Evolutionary conservation across 2,113 vertebrate species (phyloP).

Genomic region (Malurus cyaneus): DNA sequence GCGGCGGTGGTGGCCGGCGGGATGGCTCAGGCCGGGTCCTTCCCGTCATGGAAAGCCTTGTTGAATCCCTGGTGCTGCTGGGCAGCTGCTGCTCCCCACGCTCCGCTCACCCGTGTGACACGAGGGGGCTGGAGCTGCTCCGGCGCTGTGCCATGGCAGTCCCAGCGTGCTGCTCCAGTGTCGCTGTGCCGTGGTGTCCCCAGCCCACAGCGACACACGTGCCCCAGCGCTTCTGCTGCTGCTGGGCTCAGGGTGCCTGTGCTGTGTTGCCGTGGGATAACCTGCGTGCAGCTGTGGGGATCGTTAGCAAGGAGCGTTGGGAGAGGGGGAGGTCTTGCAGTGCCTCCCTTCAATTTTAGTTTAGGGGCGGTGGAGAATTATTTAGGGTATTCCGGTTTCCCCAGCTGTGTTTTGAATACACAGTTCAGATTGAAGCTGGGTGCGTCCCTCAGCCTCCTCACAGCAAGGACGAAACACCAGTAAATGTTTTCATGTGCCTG

Average conservation of each 20-base stretch:
- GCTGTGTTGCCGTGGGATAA: rapidly evolving
- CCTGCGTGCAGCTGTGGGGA: rapidly evolving
- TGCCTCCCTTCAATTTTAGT: rapidly evolving
- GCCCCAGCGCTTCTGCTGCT: neutral
- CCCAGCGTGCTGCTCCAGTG: neutral
- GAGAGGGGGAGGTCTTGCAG: neutral
- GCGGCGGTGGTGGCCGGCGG: neutral
- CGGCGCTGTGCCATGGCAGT: rapidly evolving
- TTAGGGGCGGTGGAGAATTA: neutral
- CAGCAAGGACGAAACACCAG: neutral
- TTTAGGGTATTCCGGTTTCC: neutral
- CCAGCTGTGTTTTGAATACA: rapidly evolving
- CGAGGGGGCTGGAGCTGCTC: neutral
- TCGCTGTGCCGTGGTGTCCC: neutral
- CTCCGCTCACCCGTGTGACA: rapidly evolving
- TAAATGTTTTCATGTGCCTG: neutral
- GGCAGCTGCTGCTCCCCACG: neutral
- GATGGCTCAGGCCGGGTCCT: neutral
- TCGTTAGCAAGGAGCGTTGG: rapidly evolving
- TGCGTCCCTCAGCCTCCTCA: neutral
- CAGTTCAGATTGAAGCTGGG: neutral
- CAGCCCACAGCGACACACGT: rapidly evolving
- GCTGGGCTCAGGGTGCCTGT: neutral
- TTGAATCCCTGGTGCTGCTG: rapidly evolving
- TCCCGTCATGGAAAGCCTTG: rapidly evolving